These are phyloP conservation scores for Lasioglossum calceatum DNA, from an alignment of 2,888 invertebrate species.

Conservation along the genomic window DNA sequence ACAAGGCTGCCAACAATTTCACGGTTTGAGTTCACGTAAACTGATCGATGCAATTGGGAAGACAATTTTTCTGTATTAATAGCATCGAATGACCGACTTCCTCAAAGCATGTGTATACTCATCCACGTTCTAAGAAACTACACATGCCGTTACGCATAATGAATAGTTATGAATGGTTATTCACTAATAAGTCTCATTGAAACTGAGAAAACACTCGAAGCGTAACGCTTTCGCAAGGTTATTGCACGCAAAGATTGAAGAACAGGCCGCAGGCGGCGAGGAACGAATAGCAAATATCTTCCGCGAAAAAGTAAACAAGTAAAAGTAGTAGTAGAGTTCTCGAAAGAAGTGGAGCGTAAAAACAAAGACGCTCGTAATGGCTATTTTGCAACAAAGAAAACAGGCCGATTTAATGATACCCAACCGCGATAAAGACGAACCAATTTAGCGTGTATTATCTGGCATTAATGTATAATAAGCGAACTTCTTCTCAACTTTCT, in stretches of 20 bases:
- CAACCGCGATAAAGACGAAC: neutral
- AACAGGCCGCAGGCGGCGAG: neutral
- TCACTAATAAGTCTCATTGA: slow-evolving; percentile 8
- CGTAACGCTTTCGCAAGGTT: neutral
- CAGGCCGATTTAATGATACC: neutral
- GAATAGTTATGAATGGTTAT: slow-evolving; percentile 9
- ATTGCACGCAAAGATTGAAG: neutral
- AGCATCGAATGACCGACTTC: neutral
- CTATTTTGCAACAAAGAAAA: neutral
- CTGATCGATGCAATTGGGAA: neutral
- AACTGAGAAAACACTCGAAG: neutral
- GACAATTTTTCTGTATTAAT: neutral
- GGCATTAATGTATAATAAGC: neutral
- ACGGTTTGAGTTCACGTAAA: neutral
- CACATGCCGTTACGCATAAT: neutral
- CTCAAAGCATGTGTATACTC: neutral
- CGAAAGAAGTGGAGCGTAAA: neutral
- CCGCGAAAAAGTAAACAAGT: neutral
- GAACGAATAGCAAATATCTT: neutral
- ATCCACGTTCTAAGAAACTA: neutral
- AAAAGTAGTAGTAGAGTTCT: neutral
- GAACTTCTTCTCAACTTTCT: neutral
- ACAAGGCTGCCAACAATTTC: neutral
- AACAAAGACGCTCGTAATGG: neutral
- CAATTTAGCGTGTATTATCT: neutral